phyloP scores from a whole-genome alignment of 2,888 invertebrate species.

The Lasioglossum villosulum region DNA sequence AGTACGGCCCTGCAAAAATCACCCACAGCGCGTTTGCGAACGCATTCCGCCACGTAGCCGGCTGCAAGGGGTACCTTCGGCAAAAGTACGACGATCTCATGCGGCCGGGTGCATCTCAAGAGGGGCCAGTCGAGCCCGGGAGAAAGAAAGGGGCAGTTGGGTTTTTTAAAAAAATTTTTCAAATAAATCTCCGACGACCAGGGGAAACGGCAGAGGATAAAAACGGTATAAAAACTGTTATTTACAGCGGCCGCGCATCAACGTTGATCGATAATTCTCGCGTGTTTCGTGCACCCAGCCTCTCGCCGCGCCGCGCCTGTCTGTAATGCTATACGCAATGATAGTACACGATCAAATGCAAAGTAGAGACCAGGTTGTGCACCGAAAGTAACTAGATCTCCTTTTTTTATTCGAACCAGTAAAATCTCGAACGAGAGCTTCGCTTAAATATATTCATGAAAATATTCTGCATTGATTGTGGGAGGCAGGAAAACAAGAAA shows the following conservation, averaged over 20 bases:
- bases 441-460: too few species aligned
- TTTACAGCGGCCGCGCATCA: slow-evolving; percentile 57
- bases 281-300: slow-evolving; percentile 12
- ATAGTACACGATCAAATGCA: slow-evolving; percentile 38
- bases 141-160: slow-evolving; percentile 28
- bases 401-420: too few species aligned
- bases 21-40: slow-evolving; percentile 62
- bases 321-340: slow-evolving; percentile 51
- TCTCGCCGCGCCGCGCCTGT: not conserved
- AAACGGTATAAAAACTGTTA: slow-evolving; percentile 68
- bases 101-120: slow-evolving; percentile 47
- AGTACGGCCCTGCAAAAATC: slow-evolving; percentile 75
- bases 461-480: too few species aligned
- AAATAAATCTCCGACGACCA: slow-evolving; percentile 66
- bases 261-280: slow-evolving; percentile 65
- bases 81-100: slow-evolving; percentile 64
- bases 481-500: too few species aligned
- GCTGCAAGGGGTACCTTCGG: slow-evolving; percentile 63
- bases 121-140: slow-evolving; percentile 19
- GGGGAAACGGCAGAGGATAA: slow-evolving; percentile 56
- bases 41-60: slow-evolving; percentile 77
- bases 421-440: too few species aligned
- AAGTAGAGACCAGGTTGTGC: slow-evolving; percentile 3
- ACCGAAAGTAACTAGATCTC: not conserved
- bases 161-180: slow-evolving; percentile 58